Evolutionary conservation across 1,140 invertebrate species (phyloP).

Genomic region (Episyrphus balteatus): DNA sequence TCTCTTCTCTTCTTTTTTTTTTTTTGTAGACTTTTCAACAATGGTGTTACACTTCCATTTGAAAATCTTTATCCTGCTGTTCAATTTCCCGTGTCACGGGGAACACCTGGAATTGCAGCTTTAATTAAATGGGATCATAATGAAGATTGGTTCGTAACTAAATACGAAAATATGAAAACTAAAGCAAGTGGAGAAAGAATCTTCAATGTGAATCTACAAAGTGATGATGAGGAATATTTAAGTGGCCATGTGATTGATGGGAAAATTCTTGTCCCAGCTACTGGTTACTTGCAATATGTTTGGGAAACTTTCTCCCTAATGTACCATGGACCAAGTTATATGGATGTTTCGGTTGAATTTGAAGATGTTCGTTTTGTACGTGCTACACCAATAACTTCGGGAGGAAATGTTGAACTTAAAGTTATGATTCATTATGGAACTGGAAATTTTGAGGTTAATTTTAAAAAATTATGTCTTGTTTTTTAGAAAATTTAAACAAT

Average conservation of each 20-base stretch:
- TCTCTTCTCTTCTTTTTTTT: no score
- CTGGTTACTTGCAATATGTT: constrained; percentile 71
- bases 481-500: not conserved
- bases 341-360: constrained; percentile 70
- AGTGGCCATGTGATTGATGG: constrained; percentile 80
- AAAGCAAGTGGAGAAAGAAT: constrained; percentile 45
- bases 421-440: constrained; percentile 73
- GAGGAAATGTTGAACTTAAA: constrained; percentile 57
- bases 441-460: constrained; percentile 60
- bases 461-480: no score
- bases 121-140: constrained; percentile 85
- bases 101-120: constrained; percentile 65
- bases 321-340: constrained; percentile 50
- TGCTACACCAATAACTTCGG: constrained; percentile 67
- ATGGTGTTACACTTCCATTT: constrained; percentile 38
- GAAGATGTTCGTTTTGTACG: constrained; percentile 75
- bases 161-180: constrained; percentile 34
- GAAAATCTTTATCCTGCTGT: constrained; percentile 49
- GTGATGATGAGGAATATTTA: constrained; percentile 65
- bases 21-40: constrained; percentile 38
- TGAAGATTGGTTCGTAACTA: constrained; percentile 52
- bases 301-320: constrained; percentile 82
- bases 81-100: constrained; percentile 65
- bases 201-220: constrained; percentile 47
- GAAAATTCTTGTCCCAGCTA: constrained; percentile 79